phyloP scores from a whole-genome alignment of 2,113 vertebrate genomes.

The Pseudorhombus dupliciocellatus region DNA sequence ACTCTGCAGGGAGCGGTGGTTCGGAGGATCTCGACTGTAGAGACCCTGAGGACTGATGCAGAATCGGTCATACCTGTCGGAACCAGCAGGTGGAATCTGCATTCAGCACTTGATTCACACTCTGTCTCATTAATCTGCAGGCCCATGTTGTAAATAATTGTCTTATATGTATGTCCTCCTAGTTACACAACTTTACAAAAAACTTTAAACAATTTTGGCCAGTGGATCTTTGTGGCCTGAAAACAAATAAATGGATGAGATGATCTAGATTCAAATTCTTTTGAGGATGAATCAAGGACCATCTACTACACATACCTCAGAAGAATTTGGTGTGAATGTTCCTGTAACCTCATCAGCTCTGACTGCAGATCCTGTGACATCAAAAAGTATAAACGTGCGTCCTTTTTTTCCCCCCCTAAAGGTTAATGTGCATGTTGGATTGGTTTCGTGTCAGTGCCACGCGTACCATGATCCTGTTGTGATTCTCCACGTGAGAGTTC shows the following conservation, averaged over 20 bases:
- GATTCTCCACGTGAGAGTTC: constrained; percentile 74
- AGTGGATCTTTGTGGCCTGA: too few relatives aligned
- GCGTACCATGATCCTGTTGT: constrained; percentile 78
- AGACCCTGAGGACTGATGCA: constrained; percentile 43
- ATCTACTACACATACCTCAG: constrained; percentile 68
- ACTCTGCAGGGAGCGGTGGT: constrained; percentile 75
- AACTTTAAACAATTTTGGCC: too few relatives aligned
- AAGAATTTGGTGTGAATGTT: constrained; percentile 78
- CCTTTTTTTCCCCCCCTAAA: too few relatives aligned
- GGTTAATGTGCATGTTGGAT: background rate
- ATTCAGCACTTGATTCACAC: background rate
- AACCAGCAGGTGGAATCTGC: constrained; percentile 1
- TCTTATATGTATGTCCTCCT: too few relatives aligned
- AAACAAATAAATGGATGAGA: too few relatives aligned
- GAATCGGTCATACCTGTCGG: constrained; percentile 74
- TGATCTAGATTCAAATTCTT: too few relatives aligned
- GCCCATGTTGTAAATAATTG: background rate
- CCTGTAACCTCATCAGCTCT: constrained; percentile 75
- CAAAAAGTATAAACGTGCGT: constrained; percentile 4
- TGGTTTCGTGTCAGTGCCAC: background rate
- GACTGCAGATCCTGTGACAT: constrained; percentile 75
- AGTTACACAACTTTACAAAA: too few relatives aligned
- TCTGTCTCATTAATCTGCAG: too few relatives aligned
- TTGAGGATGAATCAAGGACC: background rate
- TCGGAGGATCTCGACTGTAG: constrained; percentile 56